Evolutionary conservation across 2,888 invertebrate genomes (phyloP), one percentile per base, ranked within the genome.

Genomic region (Meteorus colon): DNA sequence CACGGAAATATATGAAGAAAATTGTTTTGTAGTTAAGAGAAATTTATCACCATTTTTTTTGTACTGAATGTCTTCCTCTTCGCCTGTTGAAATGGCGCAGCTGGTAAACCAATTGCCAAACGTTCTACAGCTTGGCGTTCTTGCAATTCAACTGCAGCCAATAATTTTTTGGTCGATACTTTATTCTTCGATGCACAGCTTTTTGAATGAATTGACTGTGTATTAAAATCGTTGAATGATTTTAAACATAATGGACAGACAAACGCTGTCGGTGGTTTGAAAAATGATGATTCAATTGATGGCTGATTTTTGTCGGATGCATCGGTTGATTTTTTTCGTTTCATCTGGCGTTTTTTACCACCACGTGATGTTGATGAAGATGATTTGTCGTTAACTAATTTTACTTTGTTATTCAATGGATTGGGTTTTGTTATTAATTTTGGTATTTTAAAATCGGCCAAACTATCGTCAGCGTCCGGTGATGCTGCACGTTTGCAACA

Each of bases 81-180:
- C 4, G 83, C 76, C 74, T 81, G 83, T 12, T 45, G 45, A 19
- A 82, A 29, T 41, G 89, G 88, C 27, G 85, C 86, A n/a, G 82
- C 79, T n/a, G 86, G 86, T 60, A 91, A 82, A n/a, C 91, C 90
- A 75, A 90, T 81, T 6, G 88, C 88, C 62, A 82, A 81, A 77
- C 90, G 85, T 79, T 90, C 90, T 59, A 85, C 84, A 10, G 85
- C 84, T 80, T 90, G 90, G 59, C 88, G 88, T 73, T 90, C 84
- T 78, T 90, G 90, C 41, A 91, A 80, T 66, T 88, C 84, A 27
- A 89, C 82, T 8, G 89, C 90, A 77, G 87, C 85, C 59, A 90
- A 80, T 45, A 90, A 81, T 74, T 88, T 85, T 69, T 85, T 84
- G 1, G 87, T 88, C 0, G 89, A 84, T 37, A 90, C 75, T 45